These are phyloP conservation scores for Cremastinae sp. DNA, from an alignment of 2,888 invertebrate species.

Conservation along the genomic window DNA sequence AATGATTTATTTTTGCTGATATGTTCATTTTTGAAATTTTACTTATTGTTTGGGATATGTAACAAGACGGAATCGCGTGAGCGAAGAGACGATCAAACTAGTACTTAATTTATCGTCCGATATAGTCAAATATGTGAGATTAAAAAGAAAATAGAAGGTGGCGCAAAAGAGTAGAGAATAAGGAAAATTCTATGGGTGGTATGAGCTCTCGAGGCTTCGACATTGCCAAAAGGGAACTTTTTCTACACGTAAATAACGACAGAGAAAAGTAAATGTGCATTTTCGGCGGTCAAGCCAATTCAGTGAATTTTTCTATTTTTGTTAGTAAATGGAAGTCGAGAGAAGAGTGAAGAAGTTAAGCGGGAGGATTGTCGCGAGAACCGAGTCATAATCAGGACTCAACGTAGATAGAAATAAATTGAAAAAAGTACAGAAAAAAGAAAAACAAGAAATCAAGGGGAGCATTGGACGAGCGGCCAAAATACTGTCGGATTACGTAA, in stretches of 20 bases:
- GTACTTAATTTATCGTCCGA: not conserved
- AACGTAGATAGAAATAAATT: constrained; percentile 53
- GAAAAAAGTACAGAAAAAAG: constrained; percentile 11
- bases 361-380: constrained; percentile 29
- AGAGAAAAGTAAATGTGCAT: constrained; percentile 27
- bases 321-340: constrained; percentile 51
- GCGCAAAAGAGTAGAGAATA: constrained; percentile 4
- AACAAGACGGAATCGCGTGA: no score
- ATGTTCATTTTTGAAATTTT: no score
- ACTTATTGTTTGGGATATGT: no score
- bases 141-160: not conserved
- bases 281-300: constrained; percentile 35
- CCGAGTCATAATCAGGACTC: constrained; percentile 32
- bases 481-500: constrained; percentile 27
- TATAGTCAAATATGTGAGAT: not conserved
- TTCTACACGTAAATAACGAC: constrained; percentile 29
- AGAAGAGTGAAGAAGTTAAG: constrained; percentile 4
- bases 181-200: constrained; percentile 19
- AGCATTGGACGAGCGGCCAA: constrained; percentile 31
- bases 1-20: no score
- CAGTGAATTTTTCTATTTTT: constrained; percentile 58
- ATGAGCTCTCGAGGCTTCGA: constrained; percentile 23
- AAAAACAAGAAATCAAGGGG: constrained; percentile 5
- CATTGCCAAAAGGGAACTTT: constrained; percentile 52
- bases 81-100: no score